Evolutionary conservation across 1,140 invertebrate genomes (phyloP), one percentile per base, ranked within the genome.

Genomic region (Popillia japonica): DNA sequence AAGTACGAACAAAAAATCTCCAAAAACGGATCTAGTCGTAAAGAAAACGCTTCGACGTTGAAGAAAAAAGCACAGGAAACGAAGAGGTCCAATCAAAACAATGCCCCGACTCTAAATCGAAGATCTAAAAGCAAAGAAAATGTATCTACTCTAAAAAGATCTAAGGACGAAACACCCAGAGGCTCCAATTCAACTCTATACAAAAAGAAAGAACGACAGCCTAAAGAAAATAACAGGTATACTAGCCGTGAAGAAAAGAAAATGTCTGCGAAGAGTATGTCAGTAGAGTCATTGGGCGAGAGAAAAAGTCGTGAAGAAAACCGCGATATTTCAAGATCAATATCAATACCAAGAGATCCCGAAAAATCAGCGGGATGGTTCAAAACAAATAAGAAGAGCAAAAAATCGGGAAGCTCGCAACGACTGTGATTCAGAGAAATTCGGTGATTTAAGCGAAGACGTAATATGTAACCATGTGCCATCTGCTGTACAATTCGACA

Each of bases 341-440:
- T 91, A 41, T 93, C 92, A 0, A 92, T 93, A 88, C 92, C 92
- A 78, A 90, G 91, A 80, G 91, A 93, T 82, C 89, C 90, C 76
- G 91, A 90, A 83, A 92, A 93, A 81, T 91, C 90, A 76, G 91
- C 92, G 40, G 92, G 92, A 77, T 93, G 92, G 92, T 93, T 93
- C 82, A 93, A 92, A 84, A 86, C 91, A 80, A 86, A 86, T 0
- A 90, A 88, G 79, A 90, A 90, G 84, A 91, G 88, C 85, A 92
- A 92, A 81, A 91, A 91, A 82, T 89, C 88, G 17, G 85, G 20
- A n/a, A 83, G 79, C 72, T 75, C 78, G 17, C 80, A 83, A 59
- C 79, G 81, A 80, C 79, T 85, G 79, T 83, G 81, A 83, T 81
- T 64, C 22, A 11, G n/a, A 77, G n/a, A n/a, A 64, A 41, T 40